Base-by-base conservation (phyloP, 2,888 invertebrate genomes). In the Euspilapteryx auroguttella region DNA sequence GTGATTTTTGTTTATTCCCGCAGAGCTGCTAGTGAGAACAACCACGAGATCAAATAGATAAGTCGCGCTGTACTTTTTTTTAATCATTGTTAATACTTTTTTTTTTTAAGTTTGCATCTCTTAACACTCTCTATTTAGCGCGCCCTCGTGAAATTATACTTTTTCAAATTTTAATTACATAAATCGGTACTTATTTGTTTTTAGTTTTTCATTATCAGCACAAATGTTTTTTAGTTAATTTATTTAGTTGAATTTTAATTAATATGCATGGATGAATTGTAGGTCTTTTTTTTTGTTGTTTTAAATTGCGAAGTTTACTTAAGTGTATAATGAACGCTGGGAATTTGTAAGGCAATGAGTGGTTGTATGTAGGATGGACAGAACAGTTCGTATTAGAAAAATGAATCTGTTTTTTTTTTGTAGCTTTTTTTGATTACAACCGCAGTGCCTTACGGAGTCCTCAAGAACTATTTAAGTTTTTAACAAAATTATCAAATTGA, bases 281-380 rank as follows among this genome's bases (percentile, higher is more conserved):
- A 49, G n/a, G n/a, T n/a, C n/a, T n/a, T n/a, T n/a, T 55, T 50
- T 57, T 53, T 54, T 50, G 45, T 53, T 47, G 36, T 44, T 41
- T 45, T 49, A 10, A 44, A 45, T n/a, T n/a, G 66, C 68, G 55
- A 57, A 55, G 61, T 56, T 68, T 69, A 73, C 69, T 69, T 71
- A 71, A 68, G 51, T 39, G 12, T 13, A 8, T 7, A 25, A 25
- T 8, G 3, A 10, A 5, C 25, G n/a, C n/a, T n/a, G n/a, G n/a
- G n/a, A n/a, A n/a, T 13, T 25, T 13, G 25, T 25, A 24, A 24
- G 23, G 12, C 12, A n/a, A n/a, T n/a, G n/a, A n/a, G n/a, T n/a
- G n/a, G n/a, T n/a, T n/a, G n/a, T n/a, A n/a, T n/a, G n/a, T n/a
- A n/a, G n/a, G n/a, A n/a, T n/a, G n/a, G n/a, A n/a, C n/a, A n/a